Percentiles rank a stretch among this genome's conserved stretches.
These are phyloP conservation scores for Candoia aspera DNA, from an alignment of 2,113 vertebrate genomes.

Conservation along the genomic window DNA sequence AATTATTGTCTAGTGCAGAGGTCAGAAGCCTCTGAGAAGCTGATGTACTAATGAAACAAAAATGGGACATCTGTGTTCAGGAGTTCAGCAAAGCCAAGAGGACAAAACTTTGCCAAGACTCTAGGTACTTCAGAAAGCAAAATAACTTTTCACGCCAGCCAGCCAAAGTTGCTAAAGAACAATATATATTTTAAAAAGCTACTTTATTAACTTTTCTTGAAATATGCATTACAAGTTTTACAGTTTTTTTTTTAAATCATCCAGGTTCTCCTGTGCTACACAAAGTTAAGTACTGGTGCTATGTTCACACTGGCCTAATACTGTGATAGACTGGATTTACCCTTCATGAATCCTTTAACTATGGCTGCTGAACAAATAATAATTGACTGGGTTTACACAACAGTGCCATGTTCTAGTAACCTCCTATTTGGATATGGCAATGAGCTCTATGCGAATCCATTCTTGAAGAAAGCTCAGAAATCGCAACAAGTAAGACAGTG, in stretches of 20 bases:
- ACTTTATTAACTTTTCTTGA: not conserved
- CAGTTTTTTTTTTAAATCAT: not conserved
- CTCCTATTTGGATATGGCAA: not conserved
- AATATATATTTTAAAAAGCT: not conserved
- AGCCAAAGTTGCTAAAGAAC: slow-evolving; percentile 35
- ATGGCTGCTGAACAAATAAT: not conserved
- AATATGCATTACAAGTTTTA: not conserved
- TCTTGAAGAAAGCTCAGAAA: not conserved
- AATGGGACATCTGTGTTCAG: slow-evolving; percentile 83
- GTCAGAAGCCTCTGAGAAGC: slow-evolving; percentile 74
- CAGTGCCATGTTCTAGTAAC: not conserved
- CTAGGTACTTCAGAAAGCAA: slow-evolving; percentile 32
- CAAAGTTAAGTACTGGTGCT: not conserved
- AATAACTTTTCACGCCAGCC: slow-evolving; percentile 35
- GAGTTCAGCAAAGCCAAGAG: slow-evolving; percentile 76
- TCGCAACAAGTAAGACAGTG: not conserved
- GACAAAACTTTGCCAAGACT: slow-evolving; percentile 70
- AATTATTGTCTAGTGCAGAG: slow-evolving; percentile 75
- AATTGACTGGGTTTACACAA: not conserved
- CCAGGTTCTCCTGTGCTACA: not conserved
- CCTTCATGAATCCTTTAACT: not conserved
- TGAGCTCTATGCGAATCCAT: not conserved
- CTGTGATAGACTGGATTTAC: not conserved
- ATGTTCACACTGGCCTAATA: not conserved
- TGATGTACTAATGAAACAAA: slow-evolving; percentile 70